Conservation (phyloP, 1,140 invertebrate species). For the Tetragnatha versicolor region DNA sequence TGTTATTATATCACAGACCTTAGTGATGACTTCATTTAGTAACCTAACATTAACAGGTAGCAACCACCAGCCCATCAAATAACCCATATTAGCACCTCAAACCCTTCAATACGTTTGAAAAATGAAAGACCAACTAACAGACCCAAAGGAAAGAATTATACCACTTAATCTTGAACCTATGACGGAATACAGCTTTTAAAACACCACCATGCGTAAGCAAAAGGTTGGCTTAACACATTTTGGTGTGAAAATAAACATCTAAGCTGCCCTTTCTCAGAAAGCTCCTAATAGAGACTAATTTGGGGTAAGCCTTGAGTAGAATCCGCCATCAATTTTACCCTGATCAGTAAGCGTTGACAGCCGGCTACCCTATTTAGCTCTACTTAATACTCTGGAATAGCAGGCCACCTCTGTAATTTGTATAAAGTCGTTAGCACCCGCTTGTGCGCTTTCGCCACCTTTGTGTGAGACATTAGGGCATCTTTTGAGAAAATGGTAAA, state of each 20-base stretch:
- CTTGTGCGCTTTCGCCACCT: constrained; percentile 31
- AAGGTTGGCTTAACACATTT: neutral
- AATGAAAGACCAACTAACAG: neutral
- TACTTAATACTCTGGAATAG: constrained; percentile 16
- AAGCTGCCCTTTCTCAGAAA: neutral
- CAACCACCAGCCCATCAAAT: no score
- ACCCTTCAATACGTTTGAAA: constrained; percentile 16
- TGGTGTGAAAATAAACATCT: constrained; percentile 7
- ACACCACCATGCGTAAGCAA: neutral
- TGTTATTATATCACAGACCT: no score
- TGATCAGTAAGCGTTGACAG: constrained; percentile 48
- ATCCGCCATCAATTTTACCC: constrained; percentile 25
- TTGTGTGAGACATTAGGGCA: neutral
- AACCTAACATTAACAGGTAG: neutral
- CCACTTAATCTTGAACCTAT: neutral
- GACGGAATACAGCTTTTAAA: neutral
- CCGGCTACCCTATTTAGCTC: constrained; percentile 29
- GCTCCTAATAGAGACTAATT: constrained; percentile 3
- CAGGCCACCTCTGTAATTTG: constrained; percentile 16
- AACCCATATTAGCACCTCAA: constrained; percentile 8
- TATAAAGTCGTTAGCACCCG: constrained; percentile 22
- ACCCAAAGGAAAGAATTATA: constrained; percentile 22
- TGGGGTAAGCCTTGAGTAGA: neutral
- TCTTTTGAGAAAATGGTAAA: constrained; percentile 18
- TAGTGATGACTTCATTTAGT: no score